phyloP scores from a whole-genome alignment of 2,888 invertebrate genomes.

The Strigamia maritima region DNA sequence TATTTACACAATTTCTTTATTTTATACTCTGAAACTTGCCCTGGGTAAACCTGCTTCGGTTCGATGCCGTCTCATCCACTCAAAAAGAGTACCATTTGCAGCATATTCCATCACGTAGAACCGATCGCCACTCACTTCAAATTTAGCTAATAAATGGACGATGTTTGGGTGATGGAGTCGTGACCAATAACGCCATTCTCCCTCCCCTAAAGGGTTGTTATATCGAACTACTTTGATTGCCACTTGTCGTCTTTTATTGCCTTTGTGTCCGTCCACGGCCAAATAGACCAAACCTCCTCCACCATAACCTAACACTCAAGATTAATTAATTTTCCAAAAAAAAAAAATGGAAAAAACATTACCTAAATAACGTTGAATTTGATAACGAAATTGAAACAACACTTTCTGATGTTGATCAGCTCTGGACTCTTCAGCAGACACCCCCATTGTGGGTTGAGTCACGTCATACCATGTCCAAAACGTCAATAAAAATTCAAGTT shows the following conservation, averaged over 20 bases:
- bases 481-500: background rate
- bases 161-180: constrained; percentile 36
- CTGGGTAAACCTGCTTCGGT: constrained; percentile 19
- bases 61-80: constrained; percentile 34
- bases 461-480: background rate
- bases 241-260: constrained; percentile 34
- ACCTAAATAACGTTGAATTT: constrained; percentile 31
- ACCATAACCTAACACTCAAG: background rate
- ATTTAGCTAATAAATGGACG: constrained; percentile 33
- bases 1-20: background rate
- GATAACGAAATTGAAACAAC: constrained; percentile 36
- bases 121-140: constrained; percentile 36
- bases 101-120: constrained; percentile 39
- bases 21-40: background rate
- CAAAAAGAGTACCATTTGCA: constrained; percentile 37
- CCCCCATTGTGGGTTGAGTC: constrained; percentile 3
- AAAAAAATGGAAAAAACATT: background rate
- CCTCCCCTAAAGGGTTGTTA: constrained; percentile 38
- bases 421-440: constrained; percentile 31
- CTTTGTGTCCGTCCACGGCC: constrained; percentile 35
- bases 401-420: constrained; percentile 36
- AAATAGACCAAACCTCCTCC: constrained; percentile 37
- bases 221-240: constrained; percentile 36
- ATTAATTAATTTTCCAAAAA: no score
- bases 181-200: constrained; percentile 37